Base-by-base conservation (phyloP, 1,140 invertebrate species). In the Pissodes strobi region DNA sequence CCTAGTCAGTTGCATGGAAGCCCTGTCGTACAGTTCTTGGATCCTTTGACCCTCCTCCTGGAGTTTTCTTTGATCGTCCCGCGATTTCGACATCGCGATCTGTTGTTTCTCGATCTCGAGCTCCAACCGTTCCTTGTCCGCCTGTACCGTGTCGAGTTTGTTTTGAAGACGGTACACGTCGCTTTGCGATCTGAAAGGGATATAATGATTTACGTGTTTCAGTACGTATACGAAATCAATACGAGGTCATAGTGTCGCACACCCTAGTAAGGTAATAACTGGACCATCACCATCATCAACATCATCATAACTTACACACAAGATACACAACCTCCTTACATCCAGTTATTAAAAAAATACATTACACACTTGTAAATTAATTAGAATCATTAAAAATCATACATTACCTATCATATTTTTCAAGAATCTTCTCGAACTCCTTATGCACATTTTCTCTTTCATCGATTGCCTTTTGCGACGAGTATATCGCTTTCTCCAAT, bases 341-440 rank as follows among this genome's bases (percentile, higher is more conserved):
- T 27, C 25, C 9, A 27, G 9, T 27, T 9, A 5, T 5, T 27
- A 27, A 27, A 5, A 3, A 5, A 27, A 9, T 27, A 27, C 3
- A 3, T 27, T 27, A 27, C 9, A 27, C 9, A 27, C 9, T 27
- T 27, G 3, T 27, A 9, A 27, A 27, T 5, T 27, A 9, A 3
- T 27, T 27, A 5, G 25, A 5, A 27, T 3, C 9, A 27, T 27
- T 27, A 27, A 27, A 27, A 27, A 27, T 5, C 25, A 5, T 27
- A 27, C 30, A 10, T 77, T 85, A 91, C 89, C 92, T 90, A 80
- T 96, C 94, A 77, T 94, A 93, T 83, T 95, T 95, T 80, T 95
- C 94, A 69, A 94, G 80, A 79, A 95, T 87, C 80, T 94, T 91
- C 73, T 96, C 93, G 75, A 93, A 90, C 80, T 97, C 94, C 79